Evolutionary conservation across 2,888 invertebrate species (phyloP), one percentile per base, ranked within the genome.

Genomic region (Germaria angustata): DNA sequence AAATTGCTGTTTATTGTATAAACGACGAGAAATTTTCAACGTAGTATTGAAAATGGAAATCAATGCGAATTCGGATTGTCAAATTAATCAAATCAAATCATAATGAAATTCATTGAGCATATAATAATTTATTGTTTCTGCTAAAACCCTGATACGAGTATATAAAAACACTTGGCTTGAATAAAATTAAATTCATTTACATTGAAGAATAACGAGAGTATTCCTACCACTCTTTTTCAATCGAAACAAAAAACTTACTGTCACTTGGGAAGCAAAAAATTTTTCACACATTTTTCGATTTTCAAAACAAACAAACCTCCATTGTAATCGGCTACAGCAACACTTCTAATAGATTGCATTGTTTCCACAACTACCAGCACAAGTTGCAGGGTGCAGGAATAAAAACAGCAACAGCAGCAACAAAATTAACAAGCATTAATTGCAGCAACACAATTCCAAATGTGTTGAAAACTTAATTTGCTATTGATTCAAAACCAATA

Each of bases 391-490:
- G 44, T 69, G 32, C 20, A 69, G 15, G 51, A 51, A n/a, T 22
- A 6, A 15, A 51, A 8, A 49, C 11, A 53, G 2, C n/a, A n/a
- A 49, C n/a, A n/a, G n/a, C n/a, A n/a, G 28, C 28, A n/a, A 61
- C 17, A 24, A 61, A 9, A 65, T 3, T 13, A 34, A 17, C 53
- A 75, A 22, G 6, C 15, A 44, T 24, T 22, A 75, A 75, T 65
- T 34, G 44, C 73, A 73, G 34, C 53, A 36, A 53, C 41, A 65
- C 53, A 41, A 55, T 34, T 9, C 3, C 22, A 34, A 65, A 75
- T 53, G 63, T 73, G 73, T 73, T 39, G 44, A 73, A 53, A 73
- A 73, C 22, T 53, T 32, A 63, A 73, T 73, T 65, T 75, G 75
- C 24, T 65, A 36, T 13, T 55, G 49, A 63, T 49, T 53, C 41